Evolutionary conservation across 2,113 vertebrate genomes (phyloP), one percentile per base, ranked within the genome.

Genomic region (Labrus mixtus): DNA sequence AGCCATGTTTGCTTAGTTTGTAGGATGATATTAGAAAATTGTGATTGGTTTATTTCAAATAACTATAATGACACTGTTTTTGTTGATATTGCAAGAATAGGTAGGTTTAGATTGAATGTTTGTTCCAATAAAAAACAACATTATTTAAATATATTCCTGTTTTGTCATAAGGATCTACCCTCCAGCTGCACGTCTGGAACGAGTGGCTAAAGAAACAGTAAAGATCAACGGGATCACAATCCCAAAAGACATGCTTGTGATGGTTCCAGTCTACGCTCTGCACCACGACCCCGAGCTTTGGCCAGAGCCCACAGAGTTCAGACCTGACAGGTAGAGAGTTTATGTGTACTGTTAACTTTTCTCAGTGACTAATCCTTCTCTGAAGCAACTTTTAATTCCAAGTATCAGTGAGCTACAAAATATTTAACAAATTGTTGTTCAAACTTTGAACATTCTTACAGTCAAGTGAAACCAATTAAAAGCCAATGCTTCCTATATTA

Each of bases 171-270:
- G 94, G n/a, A 70, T 97, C 10, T 95, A 88, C 39, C 94, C 95
- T 0, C 1, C 54, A 0, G 45, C 8, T 10, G 67, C 61, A 0
- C 83, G 93, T 39, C 0, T 96, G 1, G 91, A 96, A 0, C 93
- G 95, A 58, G 1, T 89, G 12, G 95, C 95, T 79, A 96, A 97
- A 87, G 85, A 93, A 84, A 94, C 94, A 0, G 66, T 96, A 16
- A 90, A 94, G 81, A 15, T 97, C 33, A 87, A 61, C 0, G 93
- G 95, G 1, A 60, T 96, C 67, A 91, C 86, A 0, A 90, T 98
- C 71, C 95, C 96, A 5, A 79, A 95, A 79, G 89, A 78, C 16
- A 91, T 77, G 10, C 25, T 81, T 1, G 70, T 93, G 1, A 0
- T 73, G 11, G 76, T 96, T 68, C 95, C 96, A 4, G 17, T 57